Evolutionary conservation across 1,140 invertebrate genomes (phyloP).

Genomic region (Zaprionus africanus): DNA sequence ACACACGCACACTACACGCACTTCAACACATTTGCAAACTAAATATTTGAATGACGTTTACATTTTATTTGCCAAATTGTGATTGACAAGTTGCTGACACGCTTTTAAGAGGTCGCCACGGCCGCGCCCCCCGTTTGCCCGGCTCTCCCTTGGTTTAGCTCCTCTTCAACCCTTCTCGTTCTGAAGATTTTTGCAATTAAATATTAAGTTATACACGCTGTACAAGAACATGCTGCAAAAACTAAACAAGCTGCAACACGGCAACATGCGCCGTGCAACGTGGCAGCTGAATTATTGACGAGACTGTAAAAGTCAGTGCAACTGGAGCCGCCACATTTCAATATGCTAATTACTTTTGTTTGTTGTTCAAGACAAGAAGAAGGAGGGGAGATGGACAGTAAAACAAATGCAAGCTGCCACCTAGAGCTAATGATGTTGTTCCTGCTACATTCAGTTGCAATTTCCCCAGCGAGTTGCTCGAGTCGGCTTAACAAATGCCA

Average conservation of each 20-base stretch:
- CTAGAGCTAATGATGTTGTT: conserved; percentile 64
- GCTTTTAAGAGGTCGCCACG: conserved; percentile 53
- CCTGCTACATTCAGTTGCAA: conserved; percentile 50
- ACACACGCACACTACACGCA: conserved; percentile 48
- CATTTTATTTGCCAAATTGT: conserved; percentile 81
- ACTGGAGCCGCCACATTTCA: conserved; percentile 57
- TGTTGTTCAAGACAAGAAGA: background rate
- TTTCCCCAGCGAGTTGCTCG: conserved; percentile 68
- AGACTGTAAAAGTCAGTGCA: conserved; percentile 14
- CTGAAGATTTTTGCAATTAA: conserved; percentile 63
- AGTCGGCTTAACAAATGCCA: conserved; percentile 74
- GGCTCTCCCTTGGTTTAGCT: background rate
- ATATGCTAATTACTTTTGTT: conserved; percentile 76
- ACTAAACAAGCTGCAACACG: conserved; percentile 22
- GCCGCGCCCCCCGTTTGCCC: background rate
- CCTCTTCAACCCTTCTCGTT: background rate
- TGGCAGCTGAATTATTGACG: conserved; percentile 60
- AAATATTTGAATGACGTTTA: conserved; percentile 70
- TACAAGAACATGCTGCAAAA: conserved; percentile 49
- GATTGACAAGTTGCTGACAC: conserved; percentile 78
- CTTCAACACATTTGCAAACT: conserved; percentile 56
- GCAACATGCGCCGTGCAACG: conserved; percentile 18
- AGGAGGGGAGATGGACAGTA: background rate
- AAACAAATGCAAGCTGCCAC: conserved; percentile 53
- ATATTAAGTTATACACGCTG: conserved; percentile 54